Conservation (phyloP, 2,797 vertebrate genomes). For the Numenius phaeopus region DNA sequence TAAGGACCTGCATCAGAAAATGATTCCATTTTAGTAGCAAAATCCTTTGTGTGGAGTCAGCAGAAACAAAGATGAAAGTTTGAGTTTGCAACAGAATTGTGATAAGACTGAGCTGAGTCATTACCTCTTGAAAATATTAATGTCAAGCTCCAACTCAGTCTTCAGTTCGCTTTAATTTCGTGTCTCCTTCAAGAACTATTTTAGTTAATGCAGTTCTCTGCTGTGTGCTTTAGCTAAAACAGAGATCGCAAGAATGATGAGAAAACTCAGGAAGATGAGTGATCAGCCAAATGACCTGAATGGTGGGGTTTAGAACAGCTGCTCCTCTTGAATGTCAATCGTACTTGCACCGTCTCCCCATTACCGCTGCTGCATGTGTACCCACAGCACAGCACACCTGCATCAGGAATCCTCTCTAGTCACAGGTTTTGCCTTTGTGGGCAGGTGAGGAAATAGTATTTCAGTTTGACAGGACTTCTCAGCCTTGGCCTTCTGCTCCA, state of each 20-base stretch:
- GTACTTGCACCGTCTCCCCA: accelerated
- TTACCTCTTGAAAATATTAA: conserved; percentile 46
- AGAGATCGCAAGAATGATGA: background rate
- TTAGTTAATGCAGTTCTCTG: background rate
- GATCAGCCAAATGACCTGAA: background rate
- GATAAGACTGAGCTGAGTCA: background rate
- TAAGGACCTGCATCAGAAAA: conserved; percentile 20
- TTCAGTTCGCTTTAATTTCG: background rate
- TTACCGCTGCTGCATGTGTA: accelerated
- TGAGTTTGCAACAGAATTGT: background rate
- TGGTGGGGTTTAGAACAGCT: background rate
- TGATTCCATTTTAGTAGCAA: background rate
- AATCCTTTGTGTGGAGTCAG: background rate
- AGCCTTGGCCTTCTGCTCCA: background rate
- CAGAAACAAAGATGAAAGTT: conserved; percentile 6
- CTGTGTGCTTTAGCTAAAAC: background rate
- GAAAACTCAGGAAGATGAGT: background rate
- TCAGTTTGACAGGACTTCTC: background rate
- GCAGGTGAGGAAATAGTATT: background rate
- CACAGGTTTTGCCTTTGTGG: background rate
- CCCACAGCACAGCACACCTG: background rate
- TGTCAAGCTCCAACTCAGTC: background rate
- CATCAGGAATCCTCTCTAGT: background rate
- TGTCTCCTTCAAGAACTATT: background rate
- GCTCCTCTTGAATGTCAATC: background rate